A percentile compares a stretch with the other conserved stretches of the same genome.
Conservation (phyloP, 1,140 invertebrate genomes). For the Eumeta japonica region DNA sequence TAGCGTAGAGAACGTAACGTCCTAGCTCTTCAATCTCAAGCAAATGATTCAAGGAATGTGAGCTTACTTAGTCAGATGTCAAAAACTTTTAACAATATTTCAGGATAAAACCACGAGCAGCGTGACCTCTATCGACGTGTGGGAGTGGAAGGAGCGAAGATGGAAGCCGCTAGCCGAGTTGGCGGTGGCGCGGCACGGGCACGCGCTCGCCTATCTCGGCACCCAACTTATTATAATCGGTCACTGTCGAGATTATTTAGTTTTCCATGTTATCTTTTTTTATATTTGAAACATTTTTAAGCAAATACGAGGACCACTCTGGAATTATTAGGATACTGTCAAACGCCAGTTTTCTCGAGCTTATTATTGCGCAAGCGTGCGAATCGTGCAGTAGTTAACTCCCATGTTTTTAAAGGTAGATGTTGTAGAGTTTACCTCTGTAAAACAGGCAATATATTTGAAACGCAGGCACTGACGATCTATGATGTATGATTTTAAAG, state of each 20-base stretch:
- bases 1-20: too few relatives aligned
- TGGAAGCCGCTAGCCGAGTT: slow-evolving; percentile 60
- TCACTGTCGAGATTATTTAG: too few relatives aligned
- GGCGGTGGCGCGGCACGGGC: slow-evolving; percentile 62
- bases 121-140: slow-evolving; percentile 59
- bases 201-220: slow-evolving; percentile 60
- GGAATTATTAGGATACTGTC: too few relatives aligned
- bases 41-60: background rate
- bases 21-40: background rate
- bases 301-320: too few relatives aligned
- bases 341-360: too few relatives aligned
- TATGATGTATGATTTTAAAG: too few relatives aligned
- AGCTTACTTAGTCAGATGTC: background rate
- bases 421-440: too few relatives aligned
- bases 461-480: too few relatives aligned
- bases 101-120: slow-evolving; percentile 58
- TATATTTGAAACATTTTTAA: background rate
- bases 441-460: too few relatives aligned
- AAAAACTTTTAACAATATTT: background rate
- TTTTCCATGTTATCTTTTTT: background rate
- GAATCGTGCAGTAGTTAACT: too few relatives aligned
- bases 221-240: slow-evolving; percentile 61
- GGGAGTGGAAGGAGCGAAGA: slow-evolving; percentile 51
- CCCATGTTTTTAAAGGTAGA: too few relatives aligned
- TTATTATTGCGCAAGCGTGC: too few relatives aligned